Evolutionary conservation across 35 echinoderm and acorn worm genomes (phyloP), one percentile per base, ranked within the genome.

Genomic region (Strongylocentrotus purpuratus): DNA sequence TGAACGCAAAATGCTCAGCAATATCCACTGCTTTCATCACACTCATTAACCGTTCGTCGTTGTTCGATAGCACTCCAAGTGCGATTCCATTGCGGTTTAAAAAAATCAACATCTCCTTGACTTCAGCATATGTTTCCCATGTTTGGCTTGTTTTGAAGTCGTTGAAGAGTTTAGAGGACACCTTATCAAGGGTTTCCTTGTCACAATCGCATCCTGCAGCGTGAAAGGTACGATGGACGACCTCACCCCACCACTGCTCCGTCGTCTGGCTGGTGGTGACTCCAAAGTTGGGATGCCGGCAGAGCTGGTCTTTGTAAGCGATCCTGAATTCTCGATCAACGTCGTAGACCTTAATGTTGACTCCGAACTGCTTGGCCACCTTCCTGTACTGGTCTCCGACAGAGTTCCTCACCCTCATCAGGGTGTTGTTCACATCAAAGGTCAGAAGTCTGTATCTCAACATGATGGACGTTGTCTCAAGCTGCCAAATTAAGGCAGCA

Each of bases 51-150:
- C 98, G 90, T 46, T 96, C 97, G 85, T 99, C 98, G 46, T 94
- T 96, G 89, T 99, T 97, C 85, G 98, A 99, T 46, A 99, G 41
- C 2, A 96, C 98, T 58, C 98, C 95, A 33, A 99, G 94, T 13
- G 96, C 95, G 0, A 97, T 91, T 31, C 98, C 98, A 65, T 96
- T 96, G 46, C 65, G 94, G 48, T 99, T 97, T 2, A 99, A 48
- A 55, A 96, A 96, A 9, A 87, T 96, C 85, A 99, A 47, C 93
- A 96, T 96, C 5, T 97, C 95, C 33, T 97, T 97, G 7, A 99
- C 98, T 87, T 99, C 98, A 4, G 98, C 97, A 46, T 92, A 99
- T 14, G 96, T 94, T 7, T 97, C 96, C 97, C 97, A 99, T 48
- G 94, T 95, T 46, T 91, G 46, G 33, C 71, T 46, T 86, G 95